Conservation (phyloP, 2,113 vertebrate species). For the zebrafish (Danio rerio) region DNA sequence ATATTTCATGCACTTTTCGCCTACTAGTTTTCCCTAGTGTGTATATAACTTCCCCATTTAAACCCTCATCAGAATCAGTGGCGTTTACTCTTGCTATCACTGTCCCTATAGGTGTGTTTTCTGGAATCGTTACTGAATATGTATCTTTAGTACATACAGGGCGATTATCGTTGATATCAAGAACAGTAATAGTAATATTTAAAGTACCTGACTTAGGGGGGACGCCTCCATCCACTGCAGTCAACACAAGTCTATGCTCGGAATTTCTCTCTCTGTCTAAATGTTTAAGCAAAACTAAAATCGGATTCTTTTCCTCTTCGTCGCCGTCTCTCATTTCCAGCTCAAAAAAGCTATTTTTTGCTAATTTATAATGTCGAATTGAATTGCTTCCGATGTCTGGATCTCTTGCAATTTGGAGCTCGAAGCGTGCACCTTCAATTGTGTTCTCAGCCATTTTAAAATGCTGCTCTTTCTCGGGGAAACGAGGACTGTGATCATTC, state of each 20-base stretch:
- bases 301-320: conserved; percentile 52
- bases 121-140: conserved; percentile 36
- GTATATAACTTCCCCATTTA: conserved; percentile 59
- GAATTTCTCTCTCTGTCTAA: conserved; percentile 55
- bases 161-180: conserved; percentile 62
- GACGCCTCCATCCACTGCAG: conserved; percentile 58
- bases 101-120: conserved; percentile 51
- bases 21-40: conserved; percentile 39
- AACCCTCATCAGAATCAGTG: conserved; percentile 55
- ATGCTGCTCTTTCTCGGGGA: conserved; percentile 61
- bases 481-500: conserved; percentile 65
- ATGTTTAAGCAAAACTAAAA: conserved; percentile 53
- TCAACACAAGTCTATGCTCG: conserved; percentile 4
- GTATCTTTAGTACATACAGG: conserved; percentile 49
- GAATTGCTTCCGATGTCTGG: conserved; percentile 48
- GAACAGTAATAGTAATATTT: conserved; percentile 53
- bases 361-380: conserved; percentile 44
- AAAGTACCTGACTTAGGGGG: conserved; percentile 52
- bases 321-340: conserved; percentile 45
- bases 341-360: conserved; percentile 48
- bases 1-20: conserved; percentile 47
- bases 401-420: conserved; percentile 51
- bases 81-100: conserved; percentile 54
- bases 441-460: conserved; percentile 58
- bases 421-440: conserved; percentile 47